phyloP scores from a whole-genome alignment of 1,140 invertebrate genomes.

The Scaptomyza montana region DNA sequence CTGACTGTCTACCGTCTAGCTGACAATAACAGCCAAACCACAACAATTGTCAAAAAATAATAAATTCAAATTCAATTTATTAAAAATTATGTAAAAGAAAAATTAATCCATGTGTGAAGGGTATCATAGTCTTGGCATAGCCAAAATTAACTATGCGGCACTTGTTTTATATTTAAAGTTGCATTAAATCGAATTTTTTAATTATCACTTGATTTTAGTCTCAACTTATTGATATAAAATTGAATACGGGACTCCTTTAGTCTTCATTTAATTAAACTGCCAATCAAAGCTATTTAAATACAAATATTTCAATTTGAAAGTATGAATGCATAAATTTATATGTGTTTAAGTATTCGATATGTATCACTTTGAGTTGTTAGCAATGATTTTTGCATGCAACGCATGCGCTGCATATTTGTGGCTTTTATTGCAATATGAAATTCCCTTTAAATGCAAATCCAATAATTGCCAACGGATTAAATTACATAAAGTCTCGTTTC shows the following conservation, averaged over 20 bases:
- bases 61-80: too few relatives aligned
- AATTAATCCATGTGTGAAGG: too few relatives aligned
- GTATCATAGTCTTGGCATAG: too few relatives aligned
- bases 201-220: neutral
- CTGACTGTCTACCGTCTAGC: too few relatives aligned
- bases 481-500: constrained; percentile 24
- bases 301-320: constrained; percentile 1
- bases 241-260: neutral
- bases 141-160: too few relatives aligned
- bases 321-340: neutral
- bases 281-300: neutral
- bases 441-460: constrained; percentile 28
- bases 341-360: neutral
- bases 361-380: neutral
- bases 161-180: too few relatives aligned
- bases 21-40: too few relatives aligned
- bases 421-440: constrained; percentile 7
- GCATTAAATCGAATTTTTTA: neutral
- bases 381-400: neutral
- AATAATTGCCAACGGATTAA: constrained; percentile 37
- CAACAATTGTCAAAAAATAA: too few relatives aligned
- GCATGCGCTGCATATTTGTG: constrained; percentile 4
- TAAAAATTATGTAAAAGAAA: too few relatives aligned
- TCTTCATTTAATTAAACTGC: constrained; percentile 23
- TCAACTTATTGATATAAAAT: constrained; percentile 12